Base-by-base conservation (phyloP, 2,113 vertebrate genomes). In the Electrona antarctica region DNA sequence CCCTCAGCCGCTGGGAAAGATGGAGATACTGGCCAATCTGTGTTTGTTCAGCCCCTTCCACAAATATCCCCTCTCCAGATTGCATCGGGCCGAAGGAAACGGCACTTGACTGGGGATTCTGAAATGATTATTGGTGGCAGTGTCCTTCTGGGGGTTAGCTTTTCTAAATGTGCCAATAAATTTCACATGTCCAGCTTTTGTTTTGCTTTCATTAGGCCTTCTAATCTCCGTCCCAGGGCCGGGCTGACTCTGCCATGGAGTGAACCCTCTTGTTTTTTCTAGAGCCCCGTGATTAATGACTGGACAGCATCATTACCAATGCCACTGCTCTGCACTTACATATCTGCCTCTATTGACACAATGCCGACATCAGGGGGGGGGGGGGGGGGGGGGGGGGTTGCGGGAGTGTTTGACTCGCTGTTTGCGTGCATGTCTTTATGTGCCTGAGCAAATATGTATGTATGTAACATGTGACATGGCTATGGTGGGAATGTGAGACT, bases 21-120 rank as follows among this genome's bases (percentile, higher is more conserved):
- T 83, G 89, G 82, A 92, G 92, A 93, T 93, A 93, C 88, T 80
- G 77, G 91, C 91, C 90, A 93, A 94, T 94, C 93, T 90, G 84
- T 94, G 93, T 94, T 94, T 94, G 92, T 93, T 93, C 93, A 94
- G 93, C 90, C 92, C 90, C 90, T 41, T 94, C 90, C 82, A 90
- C 92, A 94, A 94, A 94, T 93, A 93, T 93, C 89, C 93, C 91
- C 81, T 90, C 88, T 90, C 69, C 81, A 89, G 90, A 91, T 91
- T 88, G 85, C 73, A 83, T 69, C 85, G 80, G 89, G 87, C 80
- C 7, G 66, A 93, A 21, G 92, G 93, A 94, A 94, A 91, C 88
- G 58, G 86, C 82, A 88, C 90, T 91, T 86, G 83, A 89, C 82
- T 85, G 80, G 87, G 33, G 89, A 86, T 89, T 91, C 87, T 87